Evolutionary conservation across 2,113 vertebrate species (phyloP).

Genomic region (Uria lomvia): DNA sequence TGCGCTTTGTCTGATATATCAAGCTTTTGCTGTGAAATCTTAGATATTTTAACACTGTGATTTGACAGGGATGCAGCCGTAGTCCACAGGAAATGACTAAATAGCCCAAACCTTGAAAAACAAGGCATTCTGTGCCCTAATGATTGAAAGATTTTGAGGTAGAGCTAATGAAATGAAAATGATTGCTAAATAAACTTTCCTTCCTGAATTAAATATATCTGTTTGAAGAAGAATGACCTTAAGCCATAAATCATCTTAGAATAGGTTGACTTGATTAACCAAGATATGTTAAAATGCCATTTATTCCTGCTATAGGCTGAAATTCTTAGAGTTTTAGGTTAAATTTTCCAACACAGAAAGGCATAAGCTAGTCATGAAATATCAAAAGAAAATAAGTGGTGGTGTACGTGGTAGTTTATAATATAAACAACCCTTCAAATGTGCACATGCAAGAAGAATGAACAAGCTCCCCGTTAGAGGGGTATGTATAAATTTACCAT

Average conservation of each 20-base stretch:
- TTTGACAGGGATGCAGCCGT: background rate
- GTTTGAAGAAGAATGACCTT: slow-evolving; percentile 12
- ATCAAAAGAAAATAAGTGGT: background rate
- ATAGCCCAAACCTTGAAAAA: background rate
- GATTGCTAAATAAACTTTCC: background rate
- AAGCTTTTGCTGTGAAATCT: background rate
- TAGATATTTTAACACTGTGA: background rate
- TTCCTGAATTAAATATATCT: background rate
- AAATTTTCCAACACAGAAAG: background rate
- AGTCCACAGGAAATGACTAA: background rate
- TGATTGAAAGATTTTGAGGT: background rate
- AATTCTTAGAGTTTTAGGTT: background rate
- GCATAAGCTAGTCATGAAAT: background rate
- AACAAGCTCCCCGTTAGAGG: background rate
- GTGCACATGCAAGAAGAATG: background rate
- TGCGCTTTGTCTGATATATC: background rate
- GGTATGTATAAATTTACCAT: background rate
- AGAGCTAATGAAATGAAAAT: slow-evolving; percentile 15
- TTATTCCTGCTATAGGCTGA: background rate
- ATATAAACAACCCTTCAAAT: background rate
- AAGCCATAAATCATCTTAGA: background rate
- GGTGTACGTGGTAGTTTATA: background rate
- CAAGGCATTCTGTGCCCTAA: background rate
- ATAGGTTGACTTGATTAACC: background rate
- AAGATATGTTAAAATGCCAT: background rate